phyloP scores from a whole-genome alignment of 2,113 vertebrate species.

The Cynopterus brachyotis region DNA sequence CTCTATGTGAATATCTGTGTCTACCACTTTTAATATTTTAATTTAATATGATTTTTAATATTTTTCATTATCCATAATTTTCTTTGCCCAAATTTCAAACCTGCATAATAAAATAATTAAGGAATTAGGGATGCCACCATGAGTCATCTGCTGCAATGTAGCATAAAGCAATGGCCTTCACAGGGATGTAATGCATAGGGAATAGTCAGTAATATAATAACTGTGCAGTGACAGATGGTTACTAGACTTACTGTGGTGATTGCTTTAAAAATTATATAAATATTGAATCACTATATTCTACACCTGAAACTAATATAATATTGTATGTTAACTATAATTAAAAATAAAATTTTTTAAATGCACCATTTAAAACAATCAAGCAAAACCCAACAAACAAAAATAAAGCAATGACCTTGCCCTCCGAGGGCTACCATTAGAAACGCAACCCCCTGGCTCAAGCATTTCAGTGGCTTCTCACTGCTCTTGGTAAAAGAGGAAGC shows the following conservation, averaged over 20 bases:
- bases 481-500: background rate
- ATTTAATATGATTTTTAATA: background rate
- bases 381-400: background rate
- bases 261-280: background rate
- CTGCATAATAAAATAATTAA: background rate
- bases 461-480: background rate
- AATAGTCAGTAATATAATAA: no score
- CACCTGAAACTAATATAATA: background rate
- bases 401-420: background rate
- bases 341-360: background rate
- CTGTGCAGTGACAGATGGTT: background rate
- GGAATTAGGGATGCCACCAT: background rate
- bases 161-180: background rate
- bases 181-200: no score
- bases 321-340: background rate
- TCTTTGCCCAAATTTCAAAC: background rate
- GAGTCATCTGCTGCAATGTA: background rate
- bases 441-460: background rate
- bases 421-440: background rate
- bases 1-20: background rate
- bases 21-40: background rate
- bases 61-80: background rate
- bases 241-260: no score
- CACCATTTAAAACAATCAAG: no score
- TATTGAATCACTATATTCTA: background rate